Evolutionary conservation across 2,888 invertebrate genomes (phyloP), one percentile per base, ranked within the genome.

Genomic region (Colostygia pectinataria): DNA sequence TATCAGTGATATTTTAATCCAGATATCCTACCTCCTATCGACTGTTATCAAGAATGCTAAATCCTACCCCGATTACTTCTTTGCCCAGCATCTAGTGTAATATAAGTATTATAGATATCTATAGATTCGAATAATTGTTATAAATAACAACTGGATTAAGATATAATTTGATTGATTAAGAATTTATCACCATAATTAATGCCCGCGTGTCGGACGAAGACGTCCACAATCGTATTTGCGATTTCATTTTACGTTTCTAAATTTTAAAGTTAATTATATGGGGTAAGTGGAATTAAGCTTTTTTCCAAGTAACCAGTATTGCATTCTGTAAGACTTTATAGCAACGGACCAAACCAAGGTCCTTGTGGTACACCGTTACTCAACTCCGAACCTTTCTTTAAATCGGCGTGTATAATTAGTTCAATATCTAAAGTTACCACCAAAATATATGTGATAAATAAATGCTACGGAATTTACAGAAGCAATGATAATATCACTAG

Each of bases 401-500:
- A 13, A 0, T 18, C 10, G 7, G 2, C 6, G 10, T 18, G 18
- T n/a, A 4, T 10, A 25, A 31, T 25, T 28, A 20, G 5, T 4
- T 20, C 4, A 20, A 20, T 20, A 4, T 20, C 20, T 20, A 18
- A 18, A 18, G 2, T 18, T 18, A 18, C 18, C 2, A 18, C 4
- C 4, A 18, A 18, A 18, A 18, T 3, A 18, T 4, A 4, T 18
- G 18, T 18, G 4, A 18, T 4, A 20, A 20, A 6, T 6, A 20
- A 1, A 20, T 2, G 18, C 20, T 20, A 5, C 0, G 9, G 2
- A 9, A 45, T 20, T 72, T 72, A n/a, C 63, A 74, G 72, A 48
- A 15, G 44, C 15, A 40, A 85, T 84, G 84, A 70, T 74, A 29
- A 49, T 80, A 15, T 55, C 80, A 1, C n/a, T 82, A 6, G 18